Base-by-base conservation (phyloP, 2,113 vertebrate species). In the Craseonycteris thonglongyai region DNA sequence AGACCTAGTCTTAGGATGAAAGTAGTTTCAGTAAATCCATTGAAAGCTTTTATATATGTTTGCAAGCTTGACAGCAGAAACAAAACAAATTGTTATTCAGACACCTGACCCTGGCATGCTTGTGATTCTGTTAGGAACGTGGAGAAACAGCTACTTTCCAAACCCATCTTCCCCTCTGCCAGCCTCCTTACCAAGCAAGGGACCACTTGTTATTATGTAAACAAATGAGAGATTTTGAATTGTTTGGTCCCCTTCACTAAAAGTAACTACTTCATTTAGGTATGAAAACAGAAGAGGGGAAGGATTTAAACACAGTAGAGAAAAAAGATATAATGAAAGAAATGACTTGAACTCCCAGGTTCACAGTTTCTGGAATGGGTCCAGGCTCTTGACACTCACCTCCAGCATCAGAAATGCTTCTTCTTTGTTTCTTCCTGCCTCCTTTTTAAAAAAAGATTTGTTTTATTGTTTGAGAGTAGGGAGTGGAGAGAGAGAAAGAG, bases 21-120 rank as follows among this genome's bases (percentile, higher is more conserved):
- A 30, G 3, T 2, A 5, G 21, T 65, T 49, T 30, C 4, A 28
- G 76, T 65, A 28, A 13, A 30, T 4, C 76, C 58, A 0, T 0
- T 22, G 51, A 18, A 15, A 78, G 33, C 51, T 69, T 4, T 12
- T 4, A 6, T 47, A 59, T 22, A 0, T 4, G 0, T 88, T 80
- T 49, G 22, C 22, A 11, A 0, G 3, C 86, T 75, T n/a, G 40
- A 9, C 18, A 6, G 13, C 35, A 10, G 35, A 87, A 66, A n/a
- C 10, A 38, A 93, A 66, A 5, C 28, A 33, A 45, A 40, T 5
- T 19, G 40, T 21, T 84, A 75, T 6, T 33, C 59, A 42, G 74
- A 61, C 80, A 9, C 47, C 49, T 9, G 38, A 21, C 40, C 33
- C 1, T 30, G 24, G 35, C 51, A 18, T 9, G 22, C 24, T 19